These are phyloP conservation scores for Ceratosolen fusciceps DNA, from an alignment of 1,140 invertebrate genomes.

Conservation along the genomic window DNA sequence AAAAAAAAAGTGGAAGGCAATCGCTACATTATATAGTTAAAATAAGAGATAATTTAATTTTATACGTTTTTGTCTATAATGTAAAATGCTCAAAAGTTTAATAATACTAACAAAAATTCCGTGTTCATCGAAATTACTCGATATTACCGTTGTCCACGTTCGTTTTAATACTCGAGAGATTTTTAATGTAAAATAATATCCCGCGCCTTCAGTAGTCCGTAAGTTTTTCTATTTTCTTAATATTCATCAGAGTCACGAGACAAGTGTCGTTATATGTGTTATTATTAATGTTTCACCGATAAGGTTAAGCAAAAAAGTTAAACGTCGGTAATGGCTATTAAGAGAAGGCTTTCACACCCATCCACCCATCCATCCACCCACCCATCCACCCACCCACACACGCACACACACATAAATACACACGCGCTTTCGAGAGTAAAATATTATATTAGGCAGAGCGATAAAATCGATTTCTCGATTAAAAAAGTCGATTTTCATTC, in stretches of 20 bases:
- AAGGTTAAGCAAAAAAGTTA: not conserved
- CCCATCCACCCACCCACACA: no score
- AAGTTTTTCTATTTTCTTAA: conserved; percentile 48
- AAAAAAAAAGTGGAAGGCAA: conserved; percentile 56
- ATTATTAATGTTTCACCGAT: conserved; percentile 24
- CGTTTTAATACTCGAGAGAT: conserved; percentile 16
- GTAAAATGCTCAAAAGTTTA: conserved; percentile 63
- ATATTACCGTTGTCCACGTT: conserved; percentile 27
- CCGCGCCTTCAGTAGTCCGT: conserved; percentile 32
- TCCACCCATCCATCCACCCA: no score
- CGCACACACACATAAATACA: no score
- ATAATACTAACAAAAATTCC: conserved; percentile 23
- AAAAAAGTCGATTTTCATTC: conserved; percentile 48
- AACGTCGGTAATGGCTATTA: not conserved
- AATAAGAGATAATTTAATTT: conserved; percentile 69
- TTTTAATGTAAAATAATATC: conserved; percentile 23
- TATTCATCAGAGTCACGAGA: conserved; percentile 5
- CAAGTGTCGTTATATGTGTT: conserved; percentile 35
- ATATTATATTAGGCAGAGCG: conserved; percentile 4
- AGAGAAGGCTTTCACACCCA: conserved; percentile 17
- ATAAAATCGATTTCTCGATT: conserved; percentile 35
- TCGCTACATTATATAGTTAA: conserved; percentile 56
- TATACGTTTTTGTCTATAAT: conserved; percentile 63
- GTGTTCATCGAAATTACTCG: conserved; percentile 15
- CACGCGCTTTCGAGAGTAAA: conserved; percentile 16